Percentiles rank a stretch among this genome's conserved stretches.
Conservation (phyloP, 2,888 invertebrate genomes). For the Yponomeuta cagnagella region DNA sequence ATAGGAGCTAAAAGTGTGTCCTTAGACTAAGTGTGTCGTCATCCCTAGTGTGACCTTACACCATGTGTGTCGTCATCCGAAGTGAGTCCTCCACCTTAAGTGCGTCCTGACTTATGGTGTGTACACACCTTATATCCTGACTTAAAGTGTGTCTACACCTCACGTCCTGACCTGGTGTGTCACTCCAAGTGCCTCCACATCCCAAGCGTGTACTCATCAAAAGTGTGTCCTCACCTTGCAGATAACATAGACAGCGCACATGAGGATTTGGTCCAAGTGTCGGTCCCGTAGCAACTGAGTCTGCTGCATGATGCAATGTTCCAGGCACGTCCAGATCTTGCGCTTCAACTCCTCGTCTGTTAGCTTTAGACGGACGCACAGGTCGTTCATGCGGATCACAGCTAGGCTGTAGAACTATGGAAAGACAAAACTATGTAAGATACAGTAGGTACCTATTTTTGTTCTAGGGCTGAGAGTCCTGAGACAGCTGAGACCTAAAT, state of each 20-base stretch:
- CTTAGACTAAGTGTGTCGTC: no score
- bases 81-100: no score
- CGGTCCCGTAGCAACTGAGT: slow-evolving; percentile 92
- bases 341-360: slow-evolving; percentile 80
- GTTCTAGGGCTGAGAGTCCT: background rate
- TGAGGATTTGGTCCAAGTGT: slow-evolving; percentile 97
- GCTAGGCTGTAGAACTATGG: slow-evolving; percentile 93
- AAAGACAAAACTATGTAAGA: background rate
- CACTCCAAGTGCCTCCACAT: background rate
- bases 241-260: slow-evolving; percentile 98
- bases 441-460: no score
- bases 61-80: no score
- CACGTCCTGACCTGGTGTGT: background rate
- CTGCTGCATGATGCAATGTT: slow-evolving; percentile 89
- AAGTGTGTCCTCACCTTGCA: slow-evolving; percentile 79
- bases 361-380: slow-evolving; percentile 88
- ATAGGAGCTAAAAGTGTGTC: no score
- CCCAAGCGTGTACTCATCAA: slow-evolving; percentile 39
- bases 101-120: no score
- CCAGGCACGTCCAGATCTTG: slow-evolving; percentile 98
- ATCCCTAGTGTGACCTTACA: no score
- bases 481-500: no score
- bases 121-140: no score
- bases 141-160: background rate
- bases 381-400: slow-evolving; percentile 91